Evolutionary conservation across 2,113 vertebrate species (phyloP).

Genomic region (Struthidea cinerea): DNA sequence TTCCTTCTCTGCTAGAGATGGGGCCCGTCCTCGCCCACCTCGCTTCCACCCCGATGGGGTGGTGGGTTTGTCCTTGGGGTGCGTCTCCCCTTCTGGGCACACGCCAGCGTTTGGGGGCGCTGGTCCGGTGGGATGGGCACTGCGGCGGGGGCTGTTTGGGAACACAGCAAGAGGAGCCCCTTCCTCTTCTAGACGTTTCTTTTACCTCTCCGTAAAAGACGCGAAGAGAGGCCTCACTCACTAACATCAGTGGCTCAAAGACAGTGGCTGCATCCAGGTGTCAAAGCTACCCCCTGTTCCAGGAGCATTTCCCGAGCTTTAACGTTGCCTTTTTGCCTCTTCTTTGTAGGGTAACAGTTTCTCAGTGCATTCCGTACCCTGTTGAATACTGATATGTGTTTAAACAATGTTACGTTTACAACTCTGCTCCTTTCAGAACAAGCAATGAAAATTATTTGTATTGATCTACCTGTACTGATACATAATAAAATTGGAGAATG

Average conservation of each 20-base stretch:
- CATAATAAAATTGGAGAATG: slow-evolving; percentile 41
- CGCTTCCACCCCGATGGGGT: accelerated
- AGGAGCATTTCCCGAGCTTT: neutral
- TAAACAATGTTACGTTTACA: neutral
- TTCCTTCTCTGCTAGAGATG: neutral
- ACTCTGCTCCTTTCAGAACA: neutral
- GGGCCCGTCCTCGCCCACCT: neutral
- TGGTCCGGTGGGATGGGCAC: neutral
- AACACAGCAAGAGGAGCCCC: neutral
- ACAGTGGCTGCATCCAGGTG: neutral
- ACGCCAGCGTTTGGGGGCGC: neutral
- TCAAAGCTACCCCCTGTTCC: neutral
- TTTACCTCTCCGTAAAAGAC: neutral
- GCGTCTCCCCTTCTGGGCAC: neutral
- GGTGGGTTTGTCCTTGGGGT: neutral
- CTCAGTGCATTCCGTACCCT: neutral
- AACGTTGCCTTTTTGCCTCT: neutral
- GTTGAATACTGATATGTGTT: neutral
- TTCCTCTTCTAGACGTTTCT: slow-evolving; percentile 9
- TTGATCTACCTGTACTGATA: neutral
- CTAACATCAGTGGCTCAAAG: neutral
- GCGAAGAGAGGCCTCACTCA: neutral
- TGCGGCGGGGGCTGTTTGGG: neutral
- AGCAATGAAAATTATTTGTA: neutral
- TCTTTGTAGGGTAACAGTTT: neutral